These are phyloP conservation scores for Mellivora capensis DNA, from an alignment of 2,113 vertebrate species.

Conservation along the genomic window DNA sequence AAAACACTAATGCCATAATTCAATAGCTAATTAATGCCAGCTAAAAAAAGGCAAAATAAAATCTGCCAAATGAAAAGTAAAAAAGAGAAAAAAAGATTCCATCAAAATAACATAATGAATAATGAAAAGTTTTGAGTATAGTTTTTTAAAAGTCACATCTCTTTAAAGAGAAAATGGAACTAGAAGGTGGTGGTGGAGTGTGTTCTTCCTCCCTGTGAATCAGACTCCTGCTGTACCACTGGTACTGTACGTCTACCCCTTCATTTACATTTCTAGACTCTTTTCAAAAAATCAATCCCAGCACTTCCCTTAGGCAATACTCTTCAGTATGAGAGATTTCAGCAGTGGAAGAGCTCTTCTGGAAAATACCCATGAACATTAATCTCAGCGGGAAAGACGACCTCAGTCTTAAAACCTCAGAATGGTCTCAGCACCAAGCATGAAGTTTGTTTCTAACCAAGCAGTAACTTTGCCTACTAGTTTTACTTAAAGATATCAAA, in stretches of 20 bases:
- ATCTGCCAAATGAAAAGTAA: not conserved
- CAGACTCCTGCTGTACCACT: not conserved
- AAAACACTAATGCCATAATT: not conserved
- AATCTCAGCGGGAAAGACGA: not conserved
- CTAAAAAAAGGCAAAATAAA: not conserved
- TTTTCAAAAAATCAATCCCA: not conserved
- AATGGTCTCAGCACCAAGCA: not conserved
- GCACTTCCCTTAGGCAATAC: constrained; percentile 47
- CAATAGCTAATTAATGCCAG: not conserved
- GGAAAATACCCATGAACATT: constrained; percentile 4
- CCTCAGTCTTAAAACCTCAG: not conserved
- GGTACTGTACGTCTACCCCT: not conserved
- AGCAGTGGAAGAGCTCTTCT: constrained; percentile 2
- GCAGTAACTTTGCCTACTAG: not conserved
- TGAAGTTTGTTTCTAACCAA: not conserved
- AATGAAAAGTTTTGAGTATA: not conserved
- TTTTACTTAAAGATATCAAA: not conserved
- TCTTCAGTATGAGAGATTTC: not conserved
- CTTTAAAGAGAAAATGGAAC: not conserved
- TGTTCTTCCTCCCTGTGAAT: not conserved
- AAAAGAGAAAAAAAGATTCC: not conserved
- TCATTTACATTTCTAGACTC: not conserved
- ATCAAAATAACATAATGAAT: not conserved
- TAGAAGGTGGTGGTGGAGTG: not conserved
- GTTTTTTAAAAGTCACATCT: not conserved